These are phyloP conservation scores for Artibeus lituratus DNA, from an alignment of 2,797 vertebrate genomes.

Conservation along the genomic window DNA sequence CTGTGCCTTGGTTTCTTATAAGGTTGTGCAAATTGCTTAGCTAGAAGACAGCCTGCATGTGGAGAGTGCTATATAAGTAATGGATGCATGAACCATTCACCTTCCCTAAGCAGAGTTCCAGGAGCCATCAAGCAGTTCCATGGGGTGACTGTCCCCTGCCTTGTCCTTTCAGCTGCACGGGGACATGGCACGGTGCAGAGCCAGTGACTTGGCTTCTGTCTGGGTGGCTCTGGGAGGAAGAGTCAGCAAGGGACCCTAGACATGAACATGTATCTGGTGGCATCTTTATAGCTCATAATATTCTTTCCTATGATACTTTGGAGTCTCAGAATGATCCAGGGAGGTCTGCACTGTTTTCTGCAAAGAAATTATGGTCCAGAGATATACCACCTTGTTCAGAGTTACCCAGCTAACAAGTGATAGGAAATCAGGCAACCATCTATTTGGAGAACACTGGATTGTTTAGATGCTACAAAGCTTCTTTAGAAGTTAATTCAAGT, in stretches of 20 bases:
- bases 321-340: not conserved
- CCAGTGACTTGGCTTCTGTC: not conserved
- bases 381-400: not conserved
- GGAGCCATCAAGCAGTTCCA: not conserved
- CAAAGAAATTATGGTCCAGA: not conserved
- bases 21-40: not conserved
- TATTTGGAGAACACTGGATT: not conserved
- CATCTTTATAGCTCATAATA: not conserved
- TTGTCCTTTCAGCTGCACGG: accelerated
- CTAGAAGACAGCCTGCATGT: not conserved
- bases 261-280: not conserved
- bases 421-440: not conserved
- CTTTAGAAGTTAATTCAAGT: not conserved
- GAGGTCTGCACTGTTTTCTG: not conserved
- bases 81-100: not conserved
- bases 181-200: not conserved
- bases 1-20: not conserved
- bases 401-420: not conserved
- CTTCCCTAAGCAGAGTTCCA: not conserved
- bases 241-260: too few relatives aligned
- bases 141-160: not conserved
- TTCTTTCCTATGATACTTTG: not conserved
- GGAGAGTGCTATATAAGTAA: not conserved
- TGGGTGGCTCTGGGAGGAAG: not conserved
- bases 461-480: not conserved